Percentiles rank a stretch among this genome's conserved stretches.
Conservation (phyloP, 2,888 invertebrate genomes). For the Cryptus armator region DNA sequence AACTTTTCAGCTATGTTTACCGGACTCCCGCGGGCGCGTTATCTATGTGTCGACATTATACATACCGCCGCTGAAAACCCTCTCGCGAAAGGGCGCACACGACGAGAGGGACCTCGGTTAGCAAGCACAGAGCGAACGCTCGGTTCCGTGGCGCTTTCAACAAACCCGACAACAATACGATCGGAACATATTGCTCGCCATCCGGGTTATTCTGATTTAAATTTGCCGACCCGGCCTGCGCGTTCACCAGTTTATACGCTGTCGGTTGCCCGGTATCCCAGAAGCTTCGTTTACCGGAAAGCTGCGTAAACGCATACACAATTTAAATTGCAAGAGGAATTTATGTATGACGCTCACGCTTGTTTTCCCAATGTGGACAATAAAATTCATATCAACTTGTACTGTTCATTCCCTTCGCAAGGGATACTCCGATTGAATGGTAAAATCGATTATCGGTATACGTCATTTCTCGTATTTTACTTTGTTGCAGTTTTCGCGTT, state of each 20-base stretch:
- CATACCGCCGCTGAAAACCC: slow-evolving; percentile 64
- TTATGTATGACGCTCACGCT: background rate
- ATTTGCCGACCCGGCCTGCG: slow-evolving; percentile 74
- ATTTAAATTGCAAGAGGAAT: slow-evolving; percentile 29
- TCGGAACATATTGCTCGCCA: slow-evolving; percentile 79
- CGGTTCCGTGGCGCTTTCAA: slow-evolving; percentile 59
- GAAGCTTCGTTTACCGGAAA: slow-evolving; percentile 31
- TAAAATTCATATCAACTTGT: background rate
- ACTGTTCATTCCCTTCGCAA: background rate
- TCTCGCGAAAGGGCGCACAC: slow-evolving; percentile 65
- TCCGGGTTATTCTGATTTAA: slow-evolving; percentile 82
- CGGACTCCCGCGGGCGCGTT: slow-evolving; percentile 9
- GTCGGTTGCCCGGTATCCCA: background rate
- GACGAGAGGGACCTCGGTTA: slow-evolving; percentile 58
- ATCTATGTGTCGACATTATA: slow-evolving; percentile 11
- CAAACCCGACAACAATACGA: slow-evolving; percentile 76
- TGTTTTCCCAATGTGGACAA: background rate
- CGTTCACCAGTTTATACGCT: slow-evolving; percentile 35
- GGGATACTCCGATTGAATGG: no score
- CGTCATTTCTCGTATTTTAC: no score
- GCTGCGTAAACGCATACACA: slow-evolving; percentile 22
- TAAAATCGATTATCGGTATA: no score
- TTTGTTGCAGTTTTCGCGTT: no score
- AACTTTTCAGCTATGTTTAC: slow-evolving; percentile 47
- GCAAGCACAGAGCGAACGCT: slow-evolving; percentile 21